A percentile compares a stretch with the other conserved stretches of the same genome.
phyloP scores from a whole-genome alignment of 1,140 invertebrate genomes.

The Globodera ellingtonae region DNA sequence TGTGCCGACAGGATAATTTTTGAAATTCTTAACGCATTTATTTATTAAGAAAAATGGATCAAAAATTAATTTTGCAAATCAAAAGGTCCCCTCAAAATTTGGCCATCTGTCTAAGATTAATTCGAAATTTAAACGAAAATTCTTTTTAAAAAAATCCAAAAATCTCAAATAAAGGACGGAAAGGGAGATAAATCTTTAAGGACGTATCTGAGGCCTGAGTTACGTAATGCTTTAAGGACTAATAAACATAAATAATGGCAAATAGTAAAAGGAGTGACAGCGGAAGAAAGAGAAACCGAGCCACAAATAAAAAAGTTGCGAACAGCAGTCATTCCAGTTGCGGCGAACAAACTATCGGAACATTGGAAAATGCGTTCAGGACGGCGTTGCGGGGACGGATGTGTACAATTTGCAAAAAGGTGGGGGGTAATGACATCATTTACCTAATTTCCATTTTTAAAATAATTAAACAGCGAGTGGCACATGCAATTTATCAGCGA shows the following conservation, averaged over 20 bases:
- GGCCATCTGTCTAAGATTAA: background rate
- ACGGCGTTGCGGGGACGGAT: background rate
- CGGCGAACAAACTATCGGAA: background rate
- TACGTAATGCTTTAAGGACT: too few species aligned
- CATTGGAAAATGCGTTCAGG: conserved; percentile 20
- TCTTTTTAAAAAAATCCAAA: background rate
- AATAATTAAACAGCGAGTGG: background rate
- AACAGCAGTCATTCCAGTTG: background rate
- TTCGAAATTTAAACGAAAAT: background rate
- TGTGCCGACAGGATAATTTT: too few species aligned
- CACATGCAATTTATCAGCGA: conserved; percentile 22
- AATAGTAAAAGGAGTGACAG: background rate
- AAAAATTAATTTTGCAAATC: too few species aligned
- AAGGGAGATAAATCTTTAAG: background rate
- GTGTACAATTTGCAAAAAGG: conserved; percentile 22
- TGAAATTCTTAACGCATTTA: too few species aligned
- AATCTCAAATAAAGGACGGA: background rate
- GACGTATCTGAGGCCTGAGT: background rate
- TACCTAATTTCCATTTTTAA: too few species aligned
- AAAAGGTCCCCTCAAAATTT: too few species aligned
- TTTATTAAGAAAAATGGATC: too few species aligned
- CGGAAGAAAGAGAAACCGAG: background rate
- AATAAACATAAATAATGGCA: background rate
- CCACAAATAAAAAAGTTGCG: background rate
- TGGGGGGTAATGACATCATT: background rate